Evolutionary conservation across 2,797 vertebrate species (phyloP).

Genomic region (Xenopus petersii): DNA sequence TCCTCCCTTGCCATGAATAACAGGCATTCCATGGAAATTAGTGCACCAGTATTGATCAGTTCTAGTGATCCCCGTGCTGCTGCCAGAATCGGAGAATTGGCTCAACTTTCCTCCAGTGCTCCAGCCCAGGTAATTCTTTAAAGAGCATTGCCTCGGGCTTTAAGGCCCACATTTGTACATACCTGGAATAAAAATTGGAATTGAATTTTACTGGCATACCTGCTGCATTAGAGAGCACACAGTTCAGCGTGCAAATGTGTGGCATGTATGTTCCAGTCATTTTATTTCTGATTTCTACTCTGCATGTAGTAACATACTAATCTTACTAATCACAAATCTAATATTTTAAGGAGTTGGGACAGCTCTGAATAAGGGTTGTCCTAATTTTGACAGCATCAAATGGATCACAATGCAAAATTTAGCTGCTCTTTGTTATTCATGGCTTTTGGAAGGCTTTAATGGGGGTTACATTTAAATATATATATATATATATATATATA

Average conservation of each 20-base stretch:
- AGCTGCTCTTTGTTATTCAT: constrained; percentile 43
- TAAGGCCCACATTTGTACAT: neutral
- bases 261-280: constrained; percentile 17
- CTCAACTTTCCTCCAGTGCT: constrained; percentile 74
- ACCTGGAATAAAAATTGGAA: constrained; percentile 4
- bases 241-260: neutral
- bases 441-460: constrained; percentile 46
- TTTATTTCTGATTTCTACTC: constrained; percentile 14
- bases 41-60: constrained; percentile 92
- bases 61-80: constrained; percentile 91
- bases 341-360: neutral
- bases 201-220: neutral
- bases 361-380: constrained; percentile 16
- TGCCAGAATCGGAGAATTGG: constrained; percentile 81
- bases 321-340: constrained; percentile 19
- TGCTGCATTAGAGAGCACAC: neutral
- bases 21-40: constrained; percentile 98
- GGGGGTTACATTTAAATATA: constrained; percentile 17
- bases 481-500: no score
- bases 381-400: constrained; percentile 41
- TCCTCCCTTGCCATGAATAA: constrained; percentile 86
- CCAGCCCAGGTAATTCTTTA: constrained; percentile 72
- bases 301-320: constrained; percentile 19
- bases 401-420: constrained; percentile 26
- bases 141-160: constrained; percentile 18